A percentile compares a stretch with the other conserved stretches of the same genome.
These are phyloP conservation scores for Eriocheir sinensis DNA, from an alignment of 1,140 invertebrate genomes.

Conservation along the genomic window DNA sequence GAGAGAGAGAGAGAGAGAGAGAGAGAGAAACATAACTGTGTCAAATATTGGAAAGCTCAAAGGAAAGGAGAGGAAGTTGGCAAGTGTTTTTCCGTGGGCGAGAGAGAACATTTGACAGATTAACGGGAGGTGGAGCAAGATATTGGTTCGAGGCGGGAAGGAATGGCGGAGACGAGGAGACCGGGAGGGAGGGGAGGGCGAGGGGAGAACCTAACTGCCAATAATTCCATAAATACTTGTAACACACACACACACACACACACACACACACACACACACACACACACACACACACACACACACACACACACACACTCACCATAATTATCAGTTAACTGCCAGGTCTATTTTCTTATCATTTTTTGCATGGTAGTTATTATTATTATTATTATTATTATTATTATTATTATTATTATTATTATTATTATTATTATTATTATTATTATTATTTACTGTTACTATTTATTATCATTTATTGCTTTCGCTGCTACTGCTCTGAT, in stretches of 20 bases:
- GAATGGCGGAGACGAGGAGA: not conserved
- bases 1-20: not conserved
- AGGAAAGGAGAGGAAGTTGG: not conserved
- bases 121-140: not conserved
- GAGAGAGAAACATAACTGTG: slow-evolving; percentile 7
- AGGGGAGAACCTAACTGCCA: not conserved
- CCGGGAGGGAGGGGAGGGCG: not conserved
- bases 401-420: slow-evolving; percentile 28
- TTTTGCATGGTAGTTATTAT: not conserved
- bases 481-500: not conserved
- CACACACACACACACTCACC: slow-evolving; percentile 40
- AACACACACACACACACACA: slow-evolving; percentile 45
- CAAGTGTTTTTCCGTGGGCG: not conserved
- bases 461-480: not conserved
- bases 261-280: slow-evolving; percentile 37
- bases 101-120: not conserved
- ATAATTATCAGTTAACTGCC: too few species aligned
- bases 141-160: slow-evolving; percentile 38
- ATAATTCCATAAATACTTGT: slow-evolving; percentile 5
- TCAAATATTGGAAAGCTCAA: not conserved
- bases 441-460: not conserved
- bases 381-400: slow-evolving; percentile 34
- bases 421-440: not conserved
- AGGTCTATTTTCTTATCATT: not conserved
- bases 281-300: slow-evolving; percentile 28